Evolutionary conservation across 2,113 vertebrate species (phyloP).

Genomic region (Catharus fuscescens): DNA sequence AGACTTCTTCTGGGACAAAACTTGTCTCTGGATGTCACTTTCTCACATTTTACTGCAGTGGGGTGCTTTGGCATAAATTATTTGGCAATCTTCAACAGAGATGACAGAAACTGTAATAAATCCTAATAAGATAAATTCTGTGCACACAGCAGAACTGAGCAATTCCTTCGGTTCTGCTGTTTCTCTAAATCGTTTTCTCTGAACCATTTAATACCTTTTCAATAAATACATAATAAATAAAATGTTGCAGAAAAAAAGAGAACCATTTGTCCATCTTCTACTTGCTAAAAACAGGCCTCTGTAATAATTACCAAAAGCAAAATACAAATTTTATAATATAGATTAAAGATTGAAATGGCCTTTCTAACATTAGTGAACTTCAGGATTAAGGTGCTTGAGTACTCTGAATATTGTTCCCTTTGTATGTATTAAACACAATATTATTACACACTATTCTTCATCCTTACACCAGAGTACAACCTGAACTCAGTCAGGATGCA

Average conservation of each 20-base stretch:
- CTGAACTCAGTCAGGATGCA: neutral
- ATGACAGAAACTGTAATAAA: neutral
- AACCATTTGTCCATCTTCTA: neutral
- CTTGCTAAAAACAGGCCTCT: neutral
- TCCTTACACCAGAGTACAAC: neutral
- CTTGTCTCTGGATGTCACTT: neutral
- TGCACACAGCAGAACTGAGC: neutral
- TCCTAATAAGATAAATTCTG: neutral
- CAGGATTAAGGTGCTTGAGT: neutral
- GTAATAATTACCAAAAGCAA: neutral
- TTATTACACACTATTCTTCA: neutral
- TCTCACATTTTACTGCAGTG: neutral
- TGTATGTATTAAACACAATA: neutral
- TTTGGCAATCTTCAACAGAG: neutral
- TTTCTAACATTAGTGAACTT: neutral
- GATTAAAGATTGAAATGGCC: neutral
- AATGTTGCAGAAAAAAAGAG: neutral
- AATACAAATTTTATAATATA: neutral
- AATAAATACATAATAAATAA: neutral
- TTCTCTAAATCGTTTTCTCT: conserved; percentile 17
- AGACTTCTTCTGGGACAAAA: neutral
- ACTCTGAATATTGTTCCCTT: neutral
- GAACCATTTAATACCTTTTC: conserved; percentile 4
- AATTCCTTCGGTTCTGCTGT: neutral
- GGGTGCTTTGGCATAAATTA: neutral